Conservation (phyloP, 2,888 invertebrate genomes). For the Lycia hirtaria region DNA sequence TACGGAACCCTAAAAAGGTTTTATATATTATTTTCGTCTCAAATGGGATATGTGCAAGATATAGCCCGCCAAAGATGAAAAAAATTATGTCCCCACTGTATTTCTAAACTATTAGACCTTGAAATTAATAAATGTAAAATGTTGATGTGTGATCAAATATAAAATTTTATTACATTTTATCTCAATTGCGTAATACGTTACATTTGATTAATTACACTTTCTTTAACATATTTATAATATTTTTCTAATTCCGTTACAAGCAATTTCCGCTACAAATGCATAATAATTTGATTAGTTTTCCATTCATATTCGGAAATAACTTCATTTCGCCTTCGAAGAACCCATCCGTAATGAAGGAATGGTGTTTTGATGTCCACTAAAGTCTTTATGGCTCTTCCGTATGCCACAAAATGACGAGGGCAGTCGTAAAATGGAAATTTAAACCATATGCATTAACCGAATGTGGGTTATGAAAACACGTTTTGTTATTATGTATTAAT, state of each 20-base stretch:
- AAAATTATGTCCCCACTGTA: too few relatives aligned
- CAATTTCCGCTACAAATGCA: background rate
- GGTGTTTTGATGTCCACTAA: constrained; percentile 11
- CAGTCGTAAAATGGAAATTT: constrained; percentile 15
- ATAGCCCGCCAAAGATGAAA: too few relatives aligned
- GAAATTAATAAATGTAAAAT: too few relatives aligned
- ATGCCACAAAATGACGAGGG: constrained; percentile 7
- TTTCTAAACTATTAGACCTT: too few relatives aligned
- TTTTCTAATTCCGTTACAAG: background rate
- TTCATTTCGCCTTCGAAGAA: constrained; percentile 5
- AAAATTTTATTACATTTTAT: too few relatives aligned
- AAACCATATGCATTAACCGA: background rate
- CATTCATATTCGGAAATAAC: background rate
- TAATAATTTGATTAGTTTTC: background rate
- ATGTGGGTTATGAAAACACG: constrained; percentile 21
- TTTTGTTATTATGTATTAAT: background rate
- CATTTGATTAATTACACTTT: too few relatives aligned
- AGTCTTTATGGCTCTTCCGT: constrained; percentile 7
- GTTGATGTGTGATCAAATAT: too few relatives aligned
- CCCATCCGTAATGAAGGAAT: constrained; percentile 7
- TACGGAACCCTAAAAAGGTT: too few relatives aligned
- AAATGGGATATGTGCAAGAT: too few relatives aligned
- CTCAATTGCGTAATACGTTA: too few relatives aligned
- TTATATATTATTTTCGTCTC: too few relatives aligned
- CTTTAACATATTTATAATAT: background rate